Conservation (phyloP, 1,140 invertebrate species). For the Ridgeia piscesae region DNA sequence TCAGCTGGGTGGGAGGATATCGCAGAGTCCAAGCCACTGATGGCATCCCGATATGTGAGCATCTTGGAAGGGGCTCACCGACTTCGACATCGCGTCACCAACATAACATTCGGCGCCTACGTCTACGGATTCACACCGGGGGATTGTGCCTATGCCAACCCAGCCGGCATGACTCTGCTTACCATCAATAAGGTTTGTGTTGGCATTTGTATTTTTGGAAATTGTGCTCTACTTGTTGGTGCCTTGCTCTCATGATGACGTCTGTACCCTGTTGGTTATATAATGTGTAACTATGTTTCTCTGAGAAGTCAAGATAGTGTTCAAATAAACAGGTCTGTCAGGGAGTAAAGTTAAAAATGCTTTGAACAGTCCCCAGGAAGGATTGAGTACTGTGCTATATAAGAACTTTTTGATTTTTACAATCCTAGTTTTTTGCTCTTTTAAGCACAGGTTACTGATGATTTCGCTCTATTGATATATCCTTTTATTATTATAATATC, state of each 20-base stretch:
- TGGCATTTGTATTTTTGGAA: not conserved
- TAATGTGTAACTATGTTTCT: no score
- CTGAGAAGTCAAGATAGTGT: no score
- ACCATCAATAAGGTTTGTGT: not conserved
- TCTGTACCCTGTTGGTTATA: not conserved
- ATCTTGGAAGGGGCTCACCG: not conserved
- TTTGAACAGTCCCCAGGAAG: no score
- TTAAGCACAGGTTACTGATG: no score
- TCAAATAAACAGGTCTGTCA: no score
- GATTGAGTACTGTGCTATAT: no score
- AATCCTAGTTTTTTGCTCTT: no score
- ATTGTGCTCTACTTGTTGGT: not conserved
- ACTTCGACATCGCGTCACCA: slow-evolving; percentile 4
- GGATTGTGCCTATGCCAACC: slow-evolving; percentile 15
- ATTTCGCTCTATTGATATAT: no score
- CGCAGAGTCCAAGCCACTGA: not conserved
- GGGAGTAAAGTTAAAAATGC: no score
- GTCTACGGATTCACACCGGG: slow-evolving; percentile 8
- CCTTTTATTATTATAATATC: no score
- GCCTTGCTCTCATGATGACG: not conserved
- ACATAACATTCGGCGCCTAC: slow-evolving; percentile 7
- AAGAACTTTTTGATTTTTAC: no score
- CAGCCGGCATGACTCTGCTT: slow-evolving; percentile 8
- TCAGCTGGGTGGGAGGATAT: not conserved
- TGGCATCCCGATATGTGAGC: not conserved